Evolutionary conservation across 2,113 vertebrate species (phyloP).

Genomic region (Leptocoma aspasia): DNA sequence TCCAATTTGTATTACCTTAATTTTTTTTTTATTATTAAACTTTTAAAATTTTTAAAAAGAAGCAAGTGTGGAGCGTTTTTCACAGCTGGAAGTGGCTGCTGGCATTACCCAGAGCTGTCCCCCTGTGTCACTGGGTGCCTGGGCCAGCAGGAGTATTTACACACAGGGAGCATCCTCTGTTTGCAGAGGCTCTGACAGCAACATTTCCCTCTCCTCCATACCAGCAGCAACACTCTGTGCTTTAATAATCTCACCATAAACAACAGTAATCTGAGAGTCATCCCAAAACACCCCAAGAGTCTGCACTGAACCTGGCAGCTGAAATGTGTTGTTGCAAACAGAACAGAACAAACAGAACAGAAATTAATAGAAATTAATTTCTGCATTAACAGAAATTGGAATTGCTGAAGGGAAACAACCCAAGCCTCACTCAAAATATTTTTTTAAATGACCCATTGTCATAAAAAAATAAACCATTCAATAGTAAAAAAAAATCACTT

Average conservation of each 20-base stretch:
- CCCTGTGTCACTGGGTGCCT: neutral
- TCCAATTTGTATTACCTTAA: no score
- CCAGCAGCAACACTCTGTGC: neutral
- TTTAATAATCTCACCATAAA: neutral
- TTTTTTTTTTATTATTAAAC: no score
- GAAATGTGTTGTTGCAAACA: neutral
- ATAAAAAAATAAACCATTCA: neutral
- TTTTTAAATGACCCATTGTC: neutral
- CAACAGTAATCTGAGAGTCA: neutral
- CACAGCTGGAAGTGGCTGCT: neutral
- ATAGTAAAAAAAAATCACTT: neutral
- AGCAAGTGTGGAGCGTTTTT: no score
- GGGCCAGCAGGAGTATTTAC: neutral
- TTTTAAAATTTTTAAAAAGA: no score
- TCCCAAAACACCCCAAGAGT: neutral
- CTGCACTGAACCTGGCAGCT: neutral
- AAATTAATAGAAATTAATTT: no score
- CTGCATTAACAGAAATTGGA: neutral
- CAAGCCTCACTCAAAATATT: neutral
- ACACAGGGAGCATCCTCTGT: neutral
- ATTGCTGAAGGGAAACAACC: neutral
- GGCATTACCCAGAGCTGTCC: neutral
- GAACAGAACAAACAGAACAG: no score
- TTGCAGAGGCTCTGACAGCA: neutral
- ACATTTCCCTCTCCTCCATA: neutral